A percentile compares a stretch with the other conserved stretches of the same genome.
phyloP scores from a whole-genome alignment of 2,888 invertebrate species.

The Keiferia lycopersicella region DNA sequence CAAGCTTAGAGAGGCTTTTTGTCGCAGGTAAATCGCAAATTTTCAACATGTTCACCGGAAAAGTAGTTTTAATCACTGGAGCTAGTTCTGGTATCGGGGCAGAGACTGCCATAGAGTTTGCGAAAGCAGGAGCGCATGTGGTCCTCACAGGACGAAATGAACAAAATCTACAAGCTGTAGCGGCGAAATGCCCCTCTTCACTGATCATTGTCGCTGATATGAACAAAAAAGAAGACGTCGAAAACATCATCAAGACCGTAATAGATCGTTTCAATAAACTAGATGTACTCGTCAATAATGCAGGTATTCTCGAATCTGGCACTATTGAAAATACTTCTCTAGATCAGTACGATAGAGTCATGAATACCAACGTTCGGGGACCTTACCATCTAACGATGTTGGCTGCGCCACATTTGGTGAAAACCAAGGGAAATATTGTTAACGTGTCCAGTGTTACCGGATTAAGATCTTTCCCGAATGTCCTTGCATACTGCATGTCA shows the following conservation, averaged over 20 bases:
- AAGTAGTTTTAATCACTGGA: slow-evolving; percentile 84
- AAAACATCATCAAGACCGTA: slow-evolving; percentile 84
- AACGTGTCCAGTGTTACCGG: slow-evolving; percentile 97
- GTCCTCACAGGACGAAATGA: slow-evolving; percentile 86
- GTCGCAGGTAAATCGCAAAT: slow-evolving; percentile 9
- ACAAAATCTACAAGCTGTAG: slow-evolving; percentile 84
- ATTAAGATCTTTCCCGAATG: slow-evolving; percentile 91
- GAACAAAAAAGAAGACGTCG: slow-evolving; percentile 84
- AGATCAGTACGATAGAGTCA: slow-evolving; percentile 91
- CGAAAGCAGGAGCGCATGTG: slow-evolving; percentile 83
- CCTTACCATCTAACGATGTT: slow-evolving; percentile 90
- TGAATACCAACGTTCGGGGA: slow-evolving; percentile 92
- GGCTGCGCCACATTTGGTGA: slow-evolving; percentile 90
- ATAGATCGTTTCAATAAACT: slow-evolving; percentile 84
- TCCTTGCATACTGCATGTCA: slow-evolving; percentile 95
- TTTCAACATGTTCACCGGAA: slow-evolving; percentile 74
- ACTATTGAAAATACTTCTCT: slow-evolving; percentile 90
- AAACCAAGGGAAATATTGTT: slow-evolving; percentile 91
- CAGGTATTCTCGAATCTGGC: slow-evolving; percentile 91
- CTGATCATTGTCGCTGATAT: slow-evolving; percentile 82
- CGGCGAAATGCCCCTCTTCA: slow-evolving; percentile 77
- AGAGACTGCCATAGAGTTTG: slow-evolving; percentile 85
- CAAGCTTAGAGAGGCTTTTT: neutral
- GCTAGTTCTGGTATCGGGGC: slow-evolving; percentile 90
- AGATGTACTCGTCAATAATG: slow-evolving; percentile 92